Evolutionary conservation across 2,888 invertebrate species (phyloP).

Genomic region (Chirona hameri): DNA sequence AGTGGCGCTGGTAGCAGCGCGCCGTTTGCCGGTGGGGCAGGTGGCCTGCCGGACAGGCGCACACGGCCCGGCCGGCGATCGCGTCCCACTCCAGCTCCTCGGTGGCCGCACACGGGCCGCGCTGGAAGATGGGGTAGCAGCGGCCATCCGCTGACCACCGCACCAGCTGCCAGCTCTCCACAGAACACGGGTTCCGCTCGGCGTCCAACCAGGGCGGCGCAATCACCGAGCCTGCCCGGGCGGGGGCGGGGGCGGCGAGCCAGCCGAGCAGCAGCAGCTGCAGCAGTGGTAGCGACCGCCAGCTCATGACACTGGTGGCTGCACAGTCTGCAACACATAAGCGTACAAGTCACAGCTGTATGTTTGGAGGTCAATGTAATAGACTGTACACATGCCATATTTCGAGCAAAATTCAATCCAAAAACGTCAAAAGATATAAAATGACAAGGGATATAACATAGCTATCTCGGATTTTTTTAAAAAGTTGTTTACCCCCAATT

Average conservation of each 20-base stretch:
- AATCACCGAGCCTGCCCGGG: slow-evolving; percentile 53
- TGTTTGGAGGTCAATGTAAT: no score
- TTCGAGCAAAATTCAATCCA: no score
- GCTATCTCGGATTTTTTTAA: no score
- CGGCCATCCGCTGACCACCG: slow-evolving; percentile 79
- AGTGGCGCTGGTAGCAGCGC: slow-evolving; percentile 54
- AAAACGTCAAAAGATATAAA: no score
- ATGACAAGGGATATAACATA: no score
- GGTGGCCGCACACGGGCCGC: slow-evolving; percentile 62
- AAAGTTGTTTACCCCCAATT: no score
- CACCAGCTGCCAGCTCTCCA: slow-evolving; percentile 78
- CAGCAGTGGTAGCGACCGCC: no score
- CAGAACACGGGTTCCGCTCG: slow-evolving; percentile 73
- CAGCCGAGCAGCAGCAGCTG: background rate
- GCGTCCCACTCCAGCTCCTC: slow-evolving; percentile 43
- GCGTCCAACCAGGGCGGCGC: slow-evolving; percentile 85
- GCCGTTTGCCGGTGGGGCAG: slow-evolving; percentile 44
- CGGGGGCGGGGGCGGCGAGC: background rate
- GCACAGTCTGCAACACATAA: no score
- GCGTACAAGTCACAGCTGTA: no score
- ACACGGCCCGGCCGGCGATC: slow-evolving; percentile 50
- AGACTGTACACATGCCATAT: no score
- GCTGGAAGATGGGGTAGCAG: slow-evolving; percentile 81
- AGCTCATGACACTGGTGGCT: no score
- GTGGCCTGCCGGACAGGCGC: slow-evolving; percentile 31